phyloP scores from a whole-genome alignment of 2,113 vertebrate species.

The Grammomys surdaster region DNA sequence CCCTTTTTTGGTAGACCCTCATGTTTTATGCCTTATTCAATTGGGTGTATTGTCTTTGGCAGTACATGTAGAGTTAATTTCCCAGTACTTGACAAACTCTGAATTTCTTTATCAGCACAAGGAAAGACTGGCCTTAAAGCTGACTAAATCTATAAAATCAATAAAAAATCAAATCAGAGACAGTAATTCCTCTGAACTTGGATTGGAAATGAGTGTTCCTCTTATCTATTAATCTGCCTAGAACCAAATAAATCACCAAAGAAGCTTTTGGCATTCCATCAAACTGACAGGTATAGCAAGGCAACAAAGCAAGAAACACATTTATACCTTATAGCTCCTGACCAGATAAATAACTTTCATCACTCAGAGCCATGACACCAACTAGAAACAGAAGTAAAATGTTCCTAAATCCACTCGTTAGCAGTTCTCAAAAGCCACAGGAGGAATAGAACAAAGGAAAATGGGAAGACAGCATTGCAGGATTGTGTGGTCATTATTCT shows the following conservation, averaged over 20 bases:
- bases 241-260: conserved; percentile 45
- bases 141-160: conserved; percentile 51
- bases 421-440: background rate
- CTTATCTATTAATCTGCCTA: conserved; percentile 25
- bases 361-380: conserved; percentile 29
- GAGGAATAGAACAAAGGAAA: background rate
- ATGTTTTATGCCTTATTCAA: background rate
- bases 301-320: conserved; percentile 40
- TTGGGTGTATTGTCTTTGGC: background rate
- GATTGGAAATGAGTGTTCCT: conserved; percentile 40
- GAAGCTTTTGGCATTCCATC: conserved; percentile 24
- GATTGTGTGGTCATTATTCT: background rate
- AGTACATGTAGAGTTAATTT: conserved; percentile 47
- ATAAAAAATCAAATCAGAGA: conserved; percentile 50
- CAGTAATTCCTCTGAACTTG: conserved; percentile 40
- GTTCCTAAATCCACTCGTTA: background rate
- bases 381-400: conserved; percentile 2
- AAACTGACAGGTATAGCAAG: conserved; percentile 10
- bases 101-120: background rate
- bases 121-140: conserved; percentile 3
- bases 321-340: conserved; percentile 36
- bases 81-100: background rate
- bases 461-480: background rate
- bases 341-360: conserved; percentile 53
- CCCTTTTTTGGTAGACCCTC: background rate